phyloP scores from a whole-genome alignment of 2,113 vertebrate genomes.

The Nematolebias whitei region DNA sequence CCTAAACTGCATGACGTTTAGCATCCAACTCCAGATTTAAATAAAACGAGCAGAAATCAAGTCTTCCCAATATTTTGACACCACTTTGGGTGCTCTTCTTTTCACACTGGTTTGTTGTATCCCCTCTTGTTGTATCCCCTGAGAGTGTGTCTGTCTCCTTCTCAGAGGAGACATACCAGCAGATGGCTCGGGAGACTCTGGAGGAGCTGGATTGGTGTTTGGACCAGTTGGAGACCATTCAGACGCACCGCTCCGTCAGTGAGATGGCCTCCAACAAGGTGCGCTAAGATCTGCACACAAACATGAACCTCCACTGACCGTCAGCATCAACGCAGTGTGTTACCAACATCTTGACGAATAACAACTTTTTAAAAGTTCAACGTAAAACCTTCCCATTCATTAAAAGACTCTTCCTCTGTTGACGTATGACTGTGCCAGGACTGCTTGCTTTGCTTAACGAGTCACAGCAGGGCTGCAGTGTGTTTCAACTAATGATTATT shows the following conservation, averaged over 20 bases:
- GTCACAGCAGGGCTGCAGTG: not conserved
- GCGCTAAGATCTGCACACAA: slow-evolving; percentile 35
- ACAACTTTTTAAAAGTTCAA: not conserved
- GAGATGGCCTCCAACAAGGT: slow-evolving; percentile 95
- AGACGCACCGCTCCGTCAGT: slow-evolving; percentile 92
- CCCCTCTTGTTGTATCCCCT: slow-evolving; percentile 1
- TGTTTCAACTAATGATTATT: not conserved
- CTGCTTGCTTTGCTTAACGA: not conserved
- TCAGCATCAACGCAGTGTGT: not conserved
- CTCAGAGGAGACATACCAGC: slow-evolving; percentile 91
- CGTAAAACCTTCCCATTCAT: not conserved
- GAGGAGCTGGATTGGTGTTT: slow-evolving; percentile 95
- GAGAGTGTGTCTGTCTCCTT: slow-evolving; percentile 13
- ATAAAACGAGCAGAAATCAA: too few relatives aligned
- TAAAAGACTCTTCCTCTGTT: not conserved
- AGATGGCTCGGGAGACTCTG: slow-evolving; percentile 91
- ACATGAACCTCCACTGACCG: not conserved
- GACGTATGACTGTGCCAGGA: not conserved
- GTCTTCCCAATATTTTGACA: not conserved
- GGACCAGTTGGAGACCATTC: slow-evolving; percentile 92
- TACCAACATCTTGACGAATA: not conserved
- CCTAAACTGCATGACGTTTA: too few relatives aligned
- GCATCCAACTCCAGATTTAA: too few relatives aligned
- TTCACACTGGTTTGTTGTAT: not conserved
- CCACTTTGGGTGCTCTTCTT: not conserved